Evolutionary conservation across 2,888 invertebrate species (phyloP), one percentile per base, ranked within the genome.

Genomic region (Alcis repandata): DNA sequence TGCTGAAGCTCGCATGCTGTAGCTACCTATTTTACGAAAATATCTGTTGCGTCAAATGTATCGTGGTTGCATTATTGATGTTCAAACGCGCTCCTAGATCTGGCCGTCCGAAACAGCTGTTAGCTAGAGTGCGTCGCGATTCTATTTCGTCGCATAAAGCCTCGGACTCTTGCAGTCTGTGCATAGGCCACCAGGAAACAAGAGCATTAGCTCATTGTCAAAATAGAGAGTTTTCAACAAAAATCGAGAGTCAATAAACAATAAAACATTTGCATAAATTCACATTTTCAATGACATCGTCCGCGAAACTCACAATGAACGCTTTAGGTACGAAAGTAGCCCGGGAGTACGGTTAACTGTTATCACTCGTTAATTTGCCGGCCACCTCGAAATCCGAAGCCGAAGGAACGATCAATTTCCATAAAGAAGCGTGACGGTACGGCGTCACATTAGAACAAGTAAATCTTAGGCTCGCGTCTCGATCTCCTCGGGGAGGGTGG

Each of bases 401-500:
- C 33, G 17, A 32, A 17, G 49, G 7, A 49, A 33, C 49, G 33
- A 32, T 33, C 17, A 17, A 33, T 49, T 72, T 27, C 62, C 71
- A 72, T 73, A 76, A 72, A 74, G 75, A 77, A 79, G 77, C 78
- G 70, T 73, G 70, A 76, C 76, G 78, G 79, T 74, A 77, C 77
- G 76, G 71, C 68, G 75, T 75, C 69, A 66, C 69, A 63, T 67
- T 66, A 74, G 70, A 69, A 77, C 77, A 75, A 74, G 75, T 75
- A 73, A 67, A 70, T 32, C 32, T 63, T 91, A 92, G 72, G 92
- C 92, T 79, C 88, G 79, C 49, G 91, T 88, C 68, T 91, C 90
- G 52, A 93, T 89, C 60, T 91, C 91, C 63, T 93, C 99, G 97
- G 95, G 98, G 96, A 98, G 97, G 6, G 84, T 62, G 27, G 84